Base-by-base conservation (phyloP, 2,797 vertebrate species). In the Falco biarmicus region DNA sequence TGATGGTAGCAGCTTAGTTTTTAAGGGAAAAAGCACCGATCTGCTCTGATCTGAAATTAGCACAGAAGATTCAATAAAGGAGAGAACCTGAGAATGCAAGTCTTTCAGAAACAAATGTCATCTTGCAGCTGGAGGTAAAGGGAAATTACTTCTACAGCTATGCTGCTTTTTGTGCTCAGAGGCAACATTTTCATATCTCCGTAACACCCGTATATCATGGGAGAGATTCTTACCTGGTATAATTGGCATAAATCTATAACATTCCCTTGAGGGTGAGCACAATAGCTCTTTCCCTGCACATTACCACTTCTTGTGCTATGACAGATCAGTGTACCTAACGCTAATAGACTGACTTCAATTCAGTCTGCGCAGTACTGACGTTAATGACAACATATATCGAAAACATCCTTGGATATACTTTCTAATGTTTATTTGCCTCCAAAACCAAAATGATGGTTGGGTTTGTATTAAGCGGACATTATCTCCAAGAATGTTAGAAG, bases 1-100 rank as follows among this genome's bases (percentile, higher is more conserved):
- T 0, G 0, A 56, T 25, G 6, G 28, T 10, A 82, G 12, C 11
- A 45, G 4, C 14, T 74, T 70, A 6, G 0, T 20, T 92, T 84
- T 70, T 68, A 63, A 66, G 47, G 29, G 13, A 66, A 71, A 75
- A 81, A 75, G 1, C 28, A 28, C 9, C 15, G 4, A 18, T 73
- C 45, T 65, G 29, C 4, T 75, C 47, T 68, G 9, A 74, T 61
- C 17, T 84, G 57, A 94, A 94, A 56, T 74, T 22, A 75, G 4
- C 68, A 59, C 4, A 56, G 50, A 84, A 87, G 50, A 57, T 34
- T 34, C 34, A 34, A 34, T 34, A 34, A 34, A 34, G 34, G 34
- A 34, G 34, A 34, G 34, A 34, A 34, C 34, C 34, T 34, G 34
- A 34, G 34, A 34, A 34, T 34, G 34, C 34, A 34, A 34, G 34